Percentiles rank a stretch among this genome's conserved stretches.
Evolutionary conservation across 2,888 invertebrate genomes (phyloP).

Genomic region (Aporophyla lueneburgensis): DNA sequence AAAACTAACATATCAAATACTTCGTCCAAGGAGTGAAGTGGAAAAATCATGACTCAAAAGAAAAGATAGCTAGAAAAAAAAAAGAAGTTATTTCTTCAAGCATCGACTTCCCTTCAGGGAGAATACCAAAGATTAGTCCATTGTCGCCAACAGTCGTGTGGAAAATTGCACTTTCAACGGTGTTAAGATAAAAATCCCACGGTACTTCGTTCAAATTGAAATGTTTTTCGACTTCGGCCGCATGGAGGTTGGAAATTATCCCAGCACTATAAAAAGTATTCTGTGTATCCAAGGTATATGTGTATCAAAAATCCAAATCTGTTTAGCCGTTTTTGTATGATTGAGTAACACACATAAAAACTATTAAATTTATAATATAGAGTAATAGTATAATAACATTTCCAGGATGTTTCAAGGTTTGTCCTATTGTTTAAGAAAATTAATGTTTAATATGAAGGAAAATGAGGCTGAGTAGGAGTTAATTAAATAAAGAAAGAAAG

Average conservation of each 20-base stretch:
- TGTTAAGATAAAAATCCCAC: neutral
- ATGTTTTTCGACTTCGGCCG: too few species aligned
- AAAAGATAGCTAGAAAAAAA: neutral
- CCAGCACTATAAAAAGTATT: too few species aligned
- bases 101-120: neutral
- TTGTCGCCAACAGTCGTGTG: neutral
- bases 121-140: neutral
- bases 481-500: neutral
- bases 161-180: constrained; percentile 11
- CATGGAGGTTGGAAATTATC: too few species aligned
- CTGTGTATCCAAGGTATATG: too few species aligned
- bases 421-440: neutral
- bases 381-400: too few species aligned
- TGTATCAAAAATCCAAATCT: too few species aligned
- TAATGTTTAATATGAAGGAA: neutral
- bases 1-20: neutral
- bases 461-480: neutral
- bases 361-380: too few species aligned
- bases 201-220: neutral
- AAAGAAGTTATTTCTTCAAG: constrained; percentile 3
- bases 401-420: too few species aligned
- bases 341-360: too few species aligned
- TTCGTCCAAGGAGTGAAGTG: neutral
- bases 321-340: too few species aligned
- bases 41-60: neutral